A percentile compares a stretch with the other conserved stretches of the same genome.
These are phyloP conservation scores for Eupelmus urozonus DNA, from an alignment of 2,888 invertebrate species.

Conservation along the genomic window DNA sequence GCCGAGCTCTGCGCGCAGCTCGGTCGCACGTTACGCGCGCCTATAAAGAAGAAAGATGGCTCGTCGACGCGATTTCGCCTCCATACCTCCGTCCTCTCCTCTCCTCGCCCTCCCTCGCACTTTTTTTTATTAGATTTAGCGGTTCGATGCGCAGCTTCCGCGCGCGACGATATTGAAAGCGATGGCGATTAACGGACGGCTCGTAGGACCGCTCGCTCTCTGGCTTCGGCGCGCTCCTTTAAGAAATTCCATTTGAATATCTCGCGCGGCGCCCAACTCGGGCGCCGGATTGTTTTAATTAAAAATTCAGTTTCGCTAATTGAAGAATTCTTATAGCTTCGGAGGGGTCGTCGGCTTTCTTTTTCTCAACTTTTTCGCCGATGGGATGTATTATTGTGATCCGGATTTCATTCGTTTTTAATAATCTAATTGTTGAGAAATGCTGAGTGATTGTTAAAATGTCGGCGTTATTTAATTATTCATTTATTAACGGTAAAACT, in stretches of 20 bases:
- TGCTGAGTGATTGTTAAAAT: too few species aligned
- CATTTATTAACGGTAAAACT: too few species aligned
- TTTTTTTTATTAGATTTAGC: constrained; percentile 58
- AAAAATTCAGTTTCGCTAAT: constrained; percentile 26
- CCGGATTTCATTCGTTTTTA: too few species aligned
- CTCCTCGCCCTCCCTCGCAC: neutral
- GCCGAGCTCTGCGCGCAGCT: neutral
- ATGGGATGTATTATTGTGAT: too few species aligned
- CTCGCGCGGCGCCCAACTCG: too few species aligned
- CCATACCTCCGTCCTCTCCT: constrained; percentile 25
- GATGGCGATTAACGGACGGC: constrained; percentile 57
- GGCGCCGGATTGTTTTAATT: constrained; percentile 39
- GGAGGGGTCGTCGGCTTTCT: neutral
- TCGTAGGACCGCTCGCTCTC: constrained; percentile 4
- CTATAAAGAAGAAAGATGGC: constrained; percentile 24
- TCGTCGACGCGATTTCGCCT: constrained; percentile 29
- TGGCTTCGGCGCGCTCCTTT: constrained; percentile 1
- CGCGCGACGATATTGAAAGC: constrained; percentile 55
- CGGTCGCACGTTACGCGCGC: constrained; percentile 28
- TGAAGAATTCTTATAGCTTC: too few species aligned
- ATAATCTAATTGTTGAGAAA: too few species aligned
- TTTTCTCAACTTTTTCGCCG: neutral
- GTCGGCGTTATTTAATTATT: too few species aligned
- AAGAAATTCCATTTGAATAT: constrained; percentile 21
- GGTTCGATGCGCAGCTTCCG: constrained; percentile 56